Percentiles rank a stretch among this genome's conserved stretches.
Evolutionary conservation across 1,140 invertebrate species (phyloP).

Genomic region (Meloidogyne hapla): DNA sequence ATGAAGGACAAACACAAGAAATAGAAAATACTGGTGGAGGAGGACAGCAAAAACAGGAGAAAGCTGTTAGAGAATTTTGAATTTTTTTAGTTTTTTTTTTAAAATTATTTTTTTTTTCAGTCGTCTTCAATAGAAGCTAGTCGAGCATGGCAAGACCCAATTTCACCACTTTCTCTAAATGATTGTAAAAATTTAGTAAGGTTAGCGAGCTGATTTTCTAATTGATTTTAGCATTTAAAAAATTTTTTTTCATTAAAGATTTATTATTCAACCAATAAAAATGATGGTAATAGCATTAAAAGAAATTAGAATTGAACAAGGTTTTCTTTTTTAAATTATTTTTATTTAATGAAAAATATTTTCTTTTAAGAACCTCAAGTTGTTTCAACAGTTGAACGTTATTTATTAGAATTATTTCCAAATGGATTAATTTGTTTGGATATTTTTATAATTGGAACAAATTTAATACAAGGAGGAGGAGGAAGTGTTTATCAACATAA

Average conservation of each 20-base stretch:
- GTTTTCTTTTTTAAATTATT: background rate
- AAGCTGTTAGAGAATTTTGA: background rate
- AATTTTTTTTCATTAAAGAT: constrained; percentile 12
- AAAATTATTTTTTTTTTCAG: background rate
- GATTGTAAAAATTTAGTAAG: constrained; percentile 46
- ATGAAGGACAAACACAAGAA: background rate
- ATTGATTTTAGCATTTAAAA: background rate
- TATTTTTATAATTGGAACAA: constrained; percentile 38
- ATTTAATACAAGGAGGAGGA: background rate
- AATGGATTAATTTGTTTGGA: constrained; percentile 50
- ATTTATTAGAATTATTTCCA: constrained; percentile 38
- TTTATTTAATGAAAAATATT: constrained; percentile 11
- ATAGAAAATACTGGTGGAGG: background rate
- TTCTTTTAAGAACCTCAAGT: background rate
- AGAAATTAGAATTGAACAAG: constrained; percentile 31
- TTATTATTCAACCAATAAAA: constrained; percentile 45
- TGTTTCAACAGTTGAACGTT: constrained; percentile 24
- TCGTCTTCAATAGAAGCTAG: background rate
- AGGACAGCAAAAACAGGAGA: background rate
- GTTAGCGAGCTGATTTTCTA: background rate
- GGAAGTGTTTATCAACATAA: background rate
- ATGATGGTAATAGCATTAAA: constrained; percentile 40
- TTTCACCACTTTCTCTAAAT: constrained; percentile 27
- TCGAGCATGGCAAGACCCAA: constrained; percentile 31
- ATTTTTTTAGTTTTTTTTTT: background rate